These are phyloP conservation scores for Jacana jacana DNA, from an alignment of 2,113 vertebrate species.

Conservation along the genomic window DNA sequence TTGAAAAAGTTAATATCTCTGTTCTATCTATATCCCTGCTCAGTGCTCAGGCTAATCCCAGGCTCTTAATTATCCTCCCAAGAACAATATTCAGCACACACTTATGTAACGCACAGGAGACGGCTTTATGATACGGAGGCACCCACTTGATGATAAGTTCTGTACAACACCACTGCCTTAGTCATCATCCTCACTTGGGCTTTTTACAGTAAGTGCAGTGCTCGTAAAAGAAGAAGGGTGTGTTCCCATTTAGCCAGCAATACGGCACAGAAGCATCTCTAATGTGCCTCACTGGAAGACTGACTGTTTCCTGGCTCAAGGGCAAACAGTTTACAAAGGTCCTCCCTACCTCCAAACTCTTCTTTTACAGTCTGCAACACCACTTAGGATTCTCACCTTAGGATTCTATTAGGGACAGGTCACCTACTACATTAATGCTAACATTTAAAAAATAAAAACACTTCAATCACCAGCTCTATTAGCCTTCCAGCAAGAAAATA, in stretches of 20 bases:
- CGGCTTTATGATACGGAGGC: slow-evolving; percentile 9
- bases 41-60: neutral
- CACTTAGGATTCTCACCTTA: neutral
- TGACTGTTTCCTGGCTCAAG: slow-evolving; percentile 20
- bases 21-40: neutral
- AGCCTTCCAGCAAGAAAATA: slow-evolving; percentile 43
- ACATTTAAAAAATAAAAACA: slow-evolving; percentile 6
- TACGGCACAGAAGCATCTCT: neutral
- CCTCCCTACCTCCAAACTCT: neutral
- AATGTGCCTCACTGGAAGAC: neutral
- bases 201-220: neutral
- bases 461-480: slow-evolving; percentile 10
- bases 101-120: neutral
- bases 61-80: neutral
- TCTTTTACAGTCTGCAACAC: neutral
- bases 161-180: neutral
- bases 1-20: neutral
- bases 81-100: neutral
- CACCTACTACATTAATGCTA: neutral
- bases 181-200: neutral
- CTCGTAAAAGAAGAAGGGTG: neutral
- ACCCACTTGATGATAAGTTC: slow-evolving; percentile 35
- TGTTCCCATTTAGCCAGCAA: slow-evolving; percentile 24
- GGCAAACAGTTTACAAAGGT: neutral
- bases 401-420: neutral